phyloP scores from a whole-genome alignment of 1,140 invertebrate genomes.

The Physella acuta region DNA sequence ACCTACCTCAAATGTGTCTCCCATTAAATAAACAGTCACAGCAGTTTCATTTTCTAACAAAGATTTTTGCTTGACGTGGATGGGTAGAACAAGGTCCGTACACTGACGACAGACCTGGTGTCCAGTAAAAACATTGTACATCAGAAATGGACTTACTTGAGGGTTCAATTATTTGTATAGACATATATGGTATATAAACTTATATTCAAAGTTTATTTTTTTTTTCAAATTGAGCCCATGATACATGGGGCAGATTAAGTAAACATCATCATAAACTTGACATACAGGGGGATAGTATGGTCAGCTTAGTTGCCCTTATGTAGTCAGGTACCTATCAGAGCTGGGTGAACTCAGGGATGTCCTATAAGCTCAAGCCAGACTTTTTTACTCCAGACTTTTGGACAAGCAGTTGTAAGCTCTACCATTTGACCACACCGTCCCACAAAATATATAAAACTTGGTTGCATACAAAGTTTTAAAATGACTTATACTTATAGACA shows the following conservation, averaged over 20 bases:
- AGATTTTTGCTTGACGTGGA: slow-evolving; percentile 1
- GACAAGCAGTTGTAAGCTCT: too few relatives aligned
- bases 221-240: neutral
- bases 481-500: too few relatives aligned
- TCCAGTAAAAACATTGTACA: too few relatives aligned
- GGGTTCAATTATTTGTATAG: neutral
- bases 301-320: too few relatives aligned
- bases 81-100: neutral
- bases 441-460: too few relatives aligned
- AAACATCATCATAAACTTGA: neutral
- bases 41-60: neutral
- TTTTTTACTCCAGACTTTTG: too few relatives aligned
- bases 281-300: neutral
- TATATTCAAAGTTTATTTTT: neutral
- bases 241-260: neutral
- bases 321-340: too few relatives aligned
- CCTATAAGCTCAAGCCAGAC: too few relatives aligned
- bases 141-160: neutral
- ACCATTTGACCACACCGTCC: too few relatives aligned
- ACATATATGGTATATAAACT: neutral
- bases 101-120: slow-evolving; percentile 14
- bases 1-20: slow-evolving; percentile 24
- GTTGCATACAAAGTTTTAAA: too few relatives aligned
- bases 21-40: neutral
- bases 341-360: too few relatives aligned